Base-by-base conservation (phyloP, 2,888 invertebrate genomes). In the Lottia scabra region DNA sequence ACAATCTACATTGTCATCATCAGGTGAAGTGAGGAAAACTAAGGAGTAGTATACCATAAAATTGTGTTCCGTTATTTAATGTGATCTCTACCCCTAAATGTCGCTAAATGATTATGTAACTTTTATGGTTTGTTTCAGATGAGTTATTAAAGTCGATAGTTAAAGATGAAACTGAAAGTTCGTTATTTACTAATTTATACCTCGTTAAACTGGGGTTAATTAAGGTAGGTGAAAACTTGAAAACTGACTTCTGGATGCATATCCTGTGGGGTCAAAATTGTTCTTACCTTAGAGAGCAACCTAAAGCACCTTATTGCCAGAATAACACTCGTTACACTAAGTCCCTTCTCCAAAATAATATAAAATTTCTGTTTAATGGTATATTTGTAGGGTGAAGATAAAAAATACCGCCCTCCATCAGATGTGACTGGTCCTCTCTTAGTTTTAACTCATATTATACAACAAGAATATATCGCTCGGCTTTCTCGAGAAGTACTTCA, bases 201-300 rank as follows among this genome's bases (percentile, higher is more conserved):
- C 90, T 95, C 26, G 91, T 93, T 0, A 92, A 93, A 67, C 88
- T 95, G 16, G 93, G 93, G 0, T 90, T 95, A 4, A 92, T 95
- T 62, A 95, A 95, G 92, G 95, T 94, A 88, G 84, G 83, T 79
- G 30, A 30, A 30, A 2, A n/a, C n/a, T n/a, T n/a, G n/a, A n/a
- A n/a, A n/a, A n/a, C n/a, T n/a, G n/a, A n/a, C n/a, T n/a, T n/a
- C n/a, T n/a, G n/a, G n/a, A n/a, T n/a, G n/a, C n/a, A n/a, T n/a
- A n/a, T n/a, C n/a, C n/a, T n/a, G n/a, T n/a, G n/a, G n/a, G n/a
- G n/a, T n/a, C n/a, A n/a, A n/a, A n/a, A n/a, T n/a, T n/a, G n/a
- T n/a, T n/a, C n/a, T n/a, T n/a, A n/a, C n/a, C n/a, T n/a, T n/a
- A n/a, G n/a, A n/a, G n/a, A n/a, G n/a, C n/a, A n/a, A n/a, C n/a